These are phyloP conservation scores for Propsilocerus akamusi DNA, from an alignment of 1,140 invertebrate genomes.

Conservation along the genomic window DNA sequence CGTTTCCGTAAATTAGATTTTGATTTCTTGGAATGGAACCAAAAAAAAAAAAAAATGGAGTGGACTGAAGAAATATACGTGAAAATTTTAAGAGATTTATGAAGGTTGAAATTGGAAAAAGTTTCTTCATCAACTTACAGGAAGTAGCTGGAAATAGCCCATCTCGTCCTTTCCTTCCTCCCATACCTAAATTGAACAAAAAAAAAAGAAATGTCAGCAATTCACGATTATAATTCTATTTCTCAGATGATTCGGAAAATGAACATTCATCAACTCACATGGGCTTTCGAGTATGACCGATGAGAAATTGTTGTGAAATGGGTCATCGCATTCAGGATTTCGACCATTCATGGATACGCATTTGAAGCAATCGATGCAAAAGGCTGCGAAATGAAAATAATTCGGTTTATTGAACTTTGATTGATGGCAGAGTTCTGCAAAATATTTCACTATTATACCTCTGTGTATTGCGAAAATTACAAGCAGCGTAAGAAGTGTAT, in stretches of 20 bases:
- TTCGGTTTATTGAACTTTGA: no score
- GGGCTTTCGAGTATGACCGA: constrained; percentile 66
- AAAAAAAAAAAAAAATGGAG: neutral
- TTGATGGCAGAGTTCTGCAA: neutral
- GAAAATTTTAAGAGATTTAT: constrained; percentile 3
- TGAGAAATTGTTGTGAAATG: constrained; percentile 88
- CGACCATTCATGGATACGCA: constrained; percentile 80
- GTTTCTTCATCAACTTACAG: constrained; percentile 30
- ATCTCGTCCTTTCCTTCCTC: constrained; percentile 74
- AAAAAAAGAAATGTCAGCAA: neutral
- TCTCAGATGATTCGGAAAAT: no score
- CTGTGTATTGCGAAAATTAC: neutral
- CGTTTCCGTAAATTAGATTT: neutral
- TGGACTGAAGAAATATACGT: neutral
- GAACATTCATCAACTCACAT: constrained; percentile 27
- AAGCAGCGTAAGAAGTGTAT: neutral
- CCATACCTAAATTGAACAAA: constrained; percentile 32
- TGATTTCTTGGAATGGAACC: neutral
- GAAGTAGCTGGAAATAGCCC: constrained; percentile 92
- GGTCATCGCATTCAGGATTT: constrained; percentile 83
- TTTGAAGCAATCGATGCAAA: constrained; percentile 85
- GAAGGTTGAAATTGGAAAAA: neutral
- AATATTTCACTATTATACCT: neutral
- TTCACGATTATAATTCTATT: no score
- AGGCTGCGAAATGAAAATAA: constrained; percentile 18